Evolutionary conservation across 2,888 invertebrate species (phyloP), one percentile per base, ranked within the genome.

Genomic region (Laothoe populi): DNA sequence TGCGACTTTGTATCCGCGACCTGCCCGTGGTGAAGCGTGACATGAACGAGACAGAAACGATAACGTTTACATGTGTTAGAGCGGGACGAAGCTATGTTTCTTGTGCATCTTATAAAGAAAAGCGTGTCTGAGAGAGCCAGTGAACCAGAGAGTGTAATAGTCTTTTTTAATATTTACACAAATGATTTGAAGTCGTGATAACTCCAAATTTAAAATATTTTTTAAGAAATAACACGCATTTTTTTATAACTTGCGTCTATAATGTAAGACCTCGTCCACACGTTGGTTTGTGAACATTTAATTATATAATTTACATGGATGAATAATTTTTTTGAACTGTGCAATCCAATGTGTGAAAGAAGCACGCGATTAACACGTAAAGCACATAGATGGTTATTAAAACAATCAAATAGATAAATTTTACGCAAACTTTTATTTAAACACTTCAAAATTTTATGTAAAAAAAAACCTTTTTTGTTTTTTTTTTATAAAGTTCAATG

Each of bases 21-120:
- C 92, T 92, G 87, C 82, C 77, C 75, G 77, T 75, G 81, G 70
- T 77, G 84, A 87, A 86, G 88, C 84, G 89, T 81, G 78, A 71
- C 75, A 74, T 63, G 82, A 81, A 84, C 87, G 88, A 90, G 90
- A 92, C 90, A 90, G 85, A 90, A 63, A 91, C 92, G 35, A 92
- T 91, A 81, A 92, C 91, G 88, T 88, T 84, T 92, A 91, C 89
- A 91, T 69, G 86, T 84, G 92, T 92, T 92, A 92, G 90, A 88
- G 91, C 90, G 75, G 78, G 85, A 90, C 79, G 74, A 81, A 81
- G 81, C 83, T 78, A 82, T 70, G 70, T 77, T 59, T 7, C 13
- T 44, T 4, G 23, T 23, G 53, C 49, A 24, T 16, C 40, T 16
- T 53, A 35, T 61, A 45, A 45, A 57, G 8, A 40, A 58, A 58